phyloP scores from a whole-genome alignment of 92 coral and sea anemone genomes.

The Desmophyllum pertusum region DNA sequence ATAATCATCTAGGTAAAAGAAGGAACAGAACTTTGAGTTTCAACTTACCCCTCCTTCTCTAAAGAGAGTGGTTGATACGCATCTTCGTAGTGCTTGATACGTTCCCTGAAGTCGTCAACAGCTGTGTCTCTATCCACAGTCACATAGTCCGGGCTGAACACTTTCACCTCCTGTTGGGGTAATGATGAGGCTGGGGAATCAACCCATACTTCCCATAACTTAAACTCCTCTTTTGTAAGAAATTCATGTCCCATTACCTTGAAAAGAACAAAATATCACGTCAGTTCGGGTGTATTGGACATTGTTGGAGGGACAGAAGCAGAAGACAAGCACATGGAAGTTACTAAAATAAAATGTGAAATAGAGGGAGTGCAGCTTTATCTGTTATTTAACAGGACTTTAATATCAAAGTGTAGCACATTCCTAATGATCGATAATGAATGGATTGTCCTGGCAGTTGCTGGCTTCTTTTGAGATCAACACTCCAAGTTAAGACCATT shows the following conservation, averaged over 20 bases:
- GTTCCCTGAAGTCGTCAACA: conserved; percentile 82
- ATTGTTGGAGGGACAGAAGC: not conserved
- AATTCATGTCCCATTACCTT: conserved; percentile 53
- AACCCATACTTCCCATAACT: conserved; percentile 39
- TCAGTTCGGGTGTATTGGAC: not conserved
- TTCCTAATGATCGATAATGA: no score
- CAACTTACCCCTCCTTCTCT: conserved; percentile 85
- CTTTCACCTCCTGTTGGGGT: conserved; percentile 79
- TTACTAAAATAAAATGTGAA: no score
- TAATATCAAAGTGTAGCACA: no score
- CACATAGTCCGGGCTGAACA: conserved; percentile 96
- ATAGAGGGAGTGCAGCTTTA: no score
- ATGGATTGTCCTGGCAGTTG: no score
- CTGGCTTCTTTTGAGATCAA: no score
- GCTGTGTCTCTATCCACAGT: conserved; percentile 88
- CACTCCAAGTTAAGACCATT: no score
- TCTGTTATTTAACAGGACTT: no score
- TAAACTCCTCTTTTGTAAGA: conserved; percentile 33
- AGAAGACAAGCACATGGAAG: no score
- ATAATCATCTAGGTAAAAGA: no score
- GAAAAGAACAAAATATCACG: not conserved
- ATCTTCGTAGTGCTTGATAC: conserved; percentile 93
- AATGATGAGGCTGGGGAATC: conserved; percentile 30
- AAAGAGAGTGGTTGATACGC: conserved; percentile 86
- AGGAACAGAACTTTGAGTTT: no score